A percentile compares a stretch with the other conserved stretches of the same genome.
Conservation (phyloP, 2,797 vertebrate species). For the Lithobates pipiens region DNA sequence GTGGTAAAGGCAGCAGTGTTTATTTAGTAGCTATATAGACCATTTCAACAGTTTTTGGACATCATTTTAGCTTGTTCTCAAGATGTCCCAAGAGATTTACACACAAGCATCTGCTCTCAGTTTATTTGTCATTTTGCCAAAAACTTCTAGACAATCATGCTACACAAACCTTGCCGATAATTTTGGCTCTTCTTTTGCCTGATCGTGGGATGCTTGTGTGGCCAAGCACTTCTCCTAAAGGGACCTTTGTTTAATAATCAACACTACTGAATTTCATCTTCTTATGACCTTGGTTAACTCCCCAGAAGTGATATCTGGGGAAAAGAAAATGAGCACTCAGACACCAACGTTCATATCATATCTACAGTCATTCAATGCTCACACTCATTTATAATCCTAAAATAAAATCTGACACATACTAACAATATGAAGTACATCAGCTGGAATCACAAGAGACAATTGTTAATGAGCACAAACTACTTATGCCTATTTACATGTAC, state of each 20-base stretch:
- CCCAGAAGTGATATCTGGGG: background rate
- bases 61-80: slow-evolving; percentile 8
- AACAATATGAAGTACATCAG: background rate
- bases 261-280: slow-evolving; percentile 1
- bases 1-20: slow-evolving; percentile 12
- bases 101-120: slow-evolving; percentile 20
- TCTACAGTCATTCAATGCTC: background rate
- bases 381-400: background rate
- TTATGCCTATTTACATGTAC: background rate
- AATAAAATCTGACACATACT: background rate
- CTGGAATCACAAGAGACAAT: background rate
- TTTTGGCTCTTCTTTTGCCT: background rate
- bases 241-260: slow-evolving; percentile 6
- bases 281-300: background rate
- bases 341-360: background rate
- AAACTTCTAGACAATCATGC: slow-evolving; percentile 15
- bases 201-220: background rate
- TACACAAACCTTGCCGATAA: slow-evolving; percentile 17
- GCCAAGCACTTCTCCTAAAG: slow-evolving; percentile 6
- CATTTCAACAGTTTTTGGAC: slow-evolving; percentile 4
- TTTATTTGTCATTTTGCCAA: slow-evolving; percentile 7
- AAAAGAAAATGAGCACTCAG: background rate
- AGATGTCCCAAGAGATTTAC: background rate
- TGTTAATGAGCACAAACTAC: background rate
- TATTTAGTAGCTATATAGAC: slow-evolving; percentile 13